Base-by-base conservation (phyloP, 2,888 invertebrate genomes). In the Eudemis profundana region DNA sequence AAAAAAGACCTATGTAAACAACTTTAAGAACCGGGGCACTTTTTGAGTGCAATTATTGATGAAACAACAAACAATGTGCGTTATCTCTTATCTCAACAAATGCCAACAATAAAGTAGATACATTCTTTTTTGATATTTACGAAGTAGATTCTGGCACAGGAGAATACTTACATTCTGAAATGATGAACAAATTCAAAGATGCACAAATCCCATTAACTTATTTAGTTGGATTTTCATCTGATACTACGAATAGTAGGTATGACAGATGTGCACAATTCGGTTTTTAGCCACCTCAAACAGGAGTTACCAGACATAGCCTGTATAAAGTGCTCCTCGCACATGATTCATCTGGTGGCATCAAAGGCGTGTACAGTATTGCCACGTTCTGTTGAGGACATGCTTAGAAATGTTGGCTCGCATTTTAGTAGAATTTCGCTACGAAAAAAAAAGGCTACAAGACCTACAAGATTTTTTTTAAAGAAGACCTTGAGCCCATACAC, bases 31-130 rank as follows among this genome's bases (percentile, higher is more conserved):
- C 50, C 50, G 2, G 19, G 50, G 0, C 17, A 50, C 3, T 50
- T 50, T 50, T 50, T 50, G 12, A 50, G 33, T 19, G 17, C 33
- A 15, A 50, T 50, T 12, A 50, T 33, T 17, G 33, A 36, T 3
- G 50, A 50, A 33, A 50, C 50, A 5, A 50, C 4, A 50, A 50
- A 50, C 50, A 36, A 15, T 36, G 33, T 36, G 50, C 50, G 12
- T 19, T 50, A 2, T 33, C 33, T 2, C n/a, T 47, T 7, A 47
- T 47, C 4, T 47, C 21, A 7, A n/a, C n/a, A 5, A n/a, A 23
- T n/a, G 46, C 7, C 21, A 17, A 23, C 21, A 23, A 47, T 3
- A 4, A 27, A 27, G n/a, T 23, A 3, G 23, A 23, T 23, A 47
- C 46, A 1, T 2, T 4, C 3, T 47, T 47, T n/a, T 10, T 23